Evolutionary conservation across 2,797 vertebrate genomes (phyloP).

Genomic region (Oreonectes daqikongensis): DNA sequence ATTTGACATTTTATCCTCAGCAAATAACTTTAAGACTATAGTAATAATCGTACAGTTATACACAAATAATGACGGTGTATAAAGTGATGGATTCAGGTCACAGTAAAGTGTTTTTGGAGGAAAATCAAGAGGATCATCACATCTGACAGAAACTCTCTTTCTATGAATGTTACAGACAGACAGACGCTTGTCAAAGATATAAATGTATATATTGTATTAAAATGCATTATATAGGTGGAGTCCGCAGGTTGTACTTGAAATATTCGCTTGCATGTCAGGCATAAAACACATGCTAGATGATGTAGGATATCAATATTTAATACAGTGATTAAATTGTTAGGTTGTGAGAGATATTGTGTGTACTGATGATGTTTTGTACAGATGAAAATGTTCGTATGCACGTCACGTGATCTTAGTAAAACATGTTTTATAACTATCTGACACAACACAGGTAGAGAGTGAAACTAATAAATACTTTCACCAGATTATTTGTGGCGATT

Average conservation of each 20-base stretch:
- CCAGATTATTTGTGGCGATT: not conserved
- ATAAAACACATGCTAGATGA: not conserved
- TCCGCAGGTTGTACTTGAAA: slow-evolving; percentile 38
- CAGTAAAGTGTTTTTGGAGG: not conserved
- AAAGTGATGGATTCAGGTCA: not conserved
- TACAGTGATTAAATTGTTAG: not conserved
- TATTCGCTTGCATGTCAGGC: slow-evolving; percentile 13
- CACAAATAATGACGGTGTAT: no score
- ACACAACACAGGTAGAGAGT: slow-evolving; percentile 17
- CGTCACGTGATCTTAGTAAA: not conserved
- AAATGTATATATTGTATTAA: slow-evolving; percentile 17
- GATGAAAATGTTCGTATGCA: not conserved
- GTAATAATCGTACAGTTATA: not conserved
- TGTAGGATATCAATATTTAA: slow-evolving; percentile 13
- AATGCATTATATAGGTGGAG: slow-evolving; percentile 4
- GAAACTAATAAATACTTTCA: slow-evolving; percentile 28
- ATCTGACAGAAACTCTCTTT: no score
- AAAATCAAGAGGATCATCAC: not conserved
- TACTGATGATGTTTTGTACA: slow-evolving; percentile 21
- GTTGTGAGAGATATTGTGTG: not conserved
- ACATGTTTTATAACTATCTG: slow-evolving; percentile 23
- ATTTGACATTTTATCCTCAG: not conserved
- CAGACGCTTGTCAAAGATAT: slow-evolving; percentile 3
- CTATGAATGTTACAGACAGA: not conserved
- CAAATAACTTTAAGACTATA: not conserved